phyloP scores from a whole-genome alignment of 2,797 vertebrate genomes.

The Enteromius viviparus region DNA sequence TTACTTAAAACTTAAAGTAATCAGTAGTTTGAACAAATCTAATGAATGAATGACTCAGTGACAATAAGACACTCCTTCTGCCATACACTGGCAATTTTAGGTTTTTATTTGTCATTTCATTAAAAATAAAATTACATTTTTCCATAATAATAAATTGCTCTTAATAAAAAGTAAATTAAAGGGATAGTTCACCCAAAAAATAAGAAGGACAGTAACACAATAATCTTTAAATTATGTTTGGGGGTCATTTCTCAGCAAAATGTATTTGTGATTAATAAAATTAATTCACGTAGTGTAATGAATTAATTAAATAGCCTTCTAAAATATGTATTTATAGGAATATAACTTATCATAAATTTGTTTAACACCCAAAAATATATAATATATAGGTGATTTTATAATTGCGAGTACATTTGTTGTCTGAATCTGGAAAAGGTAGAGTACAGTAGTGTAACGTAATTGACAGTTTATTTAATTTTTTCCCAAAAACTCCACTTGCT shows the following conservation, averaged over 20 bases:
- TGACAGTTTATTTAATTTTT: no score
- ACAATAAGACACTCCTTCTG: background rate
- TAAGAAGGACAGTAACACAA: background rate
- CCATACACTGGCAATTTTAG: background rate
- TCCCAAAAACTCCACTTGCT: no score
- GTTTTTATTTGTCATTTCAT: background rate
- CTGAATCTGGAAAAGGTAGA: no score
- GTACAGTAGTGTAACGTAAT: no score
- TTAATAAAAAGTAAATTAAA: background rate
- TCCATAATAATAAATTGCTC: background rate
- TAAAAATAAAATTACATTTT: background rate
- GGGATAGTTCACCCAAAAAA: background rate
- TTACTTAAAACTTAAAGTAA: background rate
- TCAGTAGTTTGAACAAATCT: background rate
- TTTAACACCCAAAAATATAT: background rate
- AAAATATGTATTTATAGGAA: background rate
- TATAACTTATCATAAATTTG: background rate
- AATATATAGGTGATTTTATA: background rate
- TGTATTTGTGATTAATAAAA: background rate
- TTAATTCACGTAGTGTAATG: background rate
- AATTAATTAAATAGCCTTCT: background rate
- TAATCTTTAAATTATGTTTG: background rate
- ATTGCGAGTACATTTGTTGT: no score
- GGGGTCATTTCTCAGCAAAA: background rate
- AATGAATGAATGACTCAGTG: background rate